Base-by-base conservation (phyloP, 2,888 invertebrate genomes). In the Melipona beecheii region DNA sequence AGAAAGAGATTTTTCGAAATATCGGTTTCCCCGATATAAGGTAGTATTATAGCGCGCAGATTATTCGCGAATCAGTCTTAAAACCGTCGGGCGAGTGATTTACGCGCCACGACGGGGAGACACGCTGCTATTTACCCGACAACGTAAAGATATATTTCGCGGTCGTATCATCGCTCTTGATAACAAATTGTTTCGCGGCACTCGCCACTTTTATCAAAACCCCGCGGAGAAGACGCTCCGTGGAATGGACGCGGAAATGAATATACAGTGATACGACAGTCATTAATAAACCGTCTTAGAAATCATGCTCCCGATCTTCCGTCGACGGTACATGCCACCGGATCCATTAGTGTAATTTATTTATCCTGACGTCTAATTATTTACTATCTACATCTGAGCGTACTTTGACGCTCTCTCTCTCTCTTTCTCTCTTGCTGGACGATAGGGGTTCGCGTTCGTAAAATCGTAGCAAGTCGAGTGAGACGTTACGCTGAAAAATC, bases 301-400 rank as follows among this genome's bases (percentile, higher is more conserved):
- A 84, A 88, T 86, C 82, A 49, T 56, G 78, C 36, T 72, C 72
- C 58, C 64, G 68, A 87, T 87, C 84, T 87, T 71, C 64, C 82
- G 66, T 58, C 78, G 62, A 76, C 78, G 50, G 72, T 58, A 66
- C 77, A 69, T 64, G 75, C 77, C 64, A 70, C 56, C 43, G 60
- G 65, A 76, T 75, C 75, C 76, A 77, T 86, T 81, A 81, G 68
- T 81, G 74, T 68, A 73, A 83, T 84, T 84, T 88, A 86, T 88
- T 84, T 81, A 81, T 77, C 78, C 54, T 50, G 75, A 72, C 75
- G 70, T 52, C 36, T 27, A 84, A 78, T 86, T 82, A 78, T 77
- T 79, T 64, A 52, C 68, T 75, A 81, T 76, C 77, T 73, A 19
- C 69, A 65, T 72, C 68, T 43, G 69, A 64, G n/a, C 13, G 43